Evolutionary conservation across 2,797 vertebrate species (phyloP).

Genomic region (Poliocrania exsul): DNA sequence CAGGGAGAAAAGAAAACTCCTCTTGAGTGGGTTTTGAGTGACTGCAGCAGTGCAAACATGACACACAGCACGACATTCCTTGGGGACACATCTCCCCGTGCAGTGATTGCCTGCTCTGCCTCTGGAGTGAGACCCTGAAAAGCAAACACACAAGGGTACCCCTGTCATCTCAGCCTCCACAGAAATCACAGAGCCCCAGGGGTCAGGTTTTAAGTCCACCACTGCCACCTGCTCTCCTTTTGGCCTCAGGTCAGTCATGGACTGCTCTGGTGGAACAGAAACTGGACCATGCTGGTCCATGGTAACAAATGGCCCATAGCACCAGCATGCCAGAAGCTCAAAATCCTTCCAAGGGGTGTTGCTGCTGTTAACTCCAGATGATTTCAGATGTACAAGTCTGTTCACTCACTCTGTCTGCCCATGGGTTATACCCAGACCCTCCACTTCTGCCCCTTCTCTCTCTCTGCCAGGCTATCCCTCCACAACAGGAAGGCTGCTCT

Average conservation of each 20-base stretch:
- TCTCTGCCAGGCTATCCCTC: neutral
- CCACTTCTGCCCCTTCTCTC: neutral
- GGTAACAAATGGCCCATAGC: neutral
- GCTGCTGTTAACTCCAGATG: accelerated
- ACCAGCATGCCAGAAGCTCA: neutral
- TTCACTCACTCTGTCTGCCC: neutral
- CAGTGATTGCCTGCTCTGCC: neutral
- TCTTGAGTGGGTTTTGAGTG: neutral
- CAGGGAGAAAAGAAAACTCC: neutral
- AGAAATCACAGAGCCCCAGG: neutral
- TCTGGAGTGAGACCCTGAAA: accelerated
- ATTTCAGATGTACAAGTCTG: accelerated
- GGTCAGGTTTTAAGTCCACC: accelerated
- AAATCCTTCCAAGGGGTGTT: neutral
- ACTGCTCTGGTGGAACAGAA: neutral
- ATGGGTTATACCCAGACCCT: neutral
- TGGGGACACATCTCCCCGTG: neutral
- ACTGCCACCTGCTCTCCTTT: neutral
- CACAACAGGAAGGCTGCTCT: accelerated
- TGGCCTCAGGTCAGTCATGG: neutral
- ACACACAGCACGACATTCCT: neutral
- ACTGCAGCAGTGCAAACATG: neutral
- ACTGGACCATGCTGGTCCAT: accelerated
- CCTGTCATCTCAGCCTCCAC: accelerated
- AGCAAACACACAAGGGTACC: neutral